Conservation (phyloP, 2,888 invertebrate genomes). For the Aproaerema taeniolella region DNA sequence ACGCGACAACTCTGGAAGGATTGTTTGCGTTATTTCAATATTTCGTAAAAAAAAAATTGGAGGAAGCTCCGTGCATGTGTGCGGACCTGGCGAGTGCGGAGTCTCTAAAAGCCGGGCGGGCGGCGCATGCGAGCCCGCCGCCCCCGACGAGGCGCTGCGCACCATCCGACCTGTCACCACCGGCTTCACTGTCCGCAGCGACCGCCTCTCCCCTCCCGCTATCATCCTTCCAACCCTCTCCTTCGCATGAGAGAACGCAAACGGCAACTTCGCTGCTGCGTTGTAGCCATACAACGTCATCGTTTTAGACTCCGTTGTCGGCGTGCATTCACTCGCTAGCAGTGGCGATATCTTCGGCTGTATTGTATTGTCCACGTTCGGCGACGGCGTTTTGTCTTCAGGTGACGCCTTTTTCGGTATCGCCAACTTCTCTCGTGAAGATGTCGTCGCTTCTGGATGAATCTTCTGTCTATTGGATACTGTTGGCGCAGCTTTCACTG, state of each 20-base stretch:
- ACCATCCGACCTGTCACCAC: constrained; percentile 66
- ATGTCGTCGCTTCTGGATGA: constrained; percentile 59
- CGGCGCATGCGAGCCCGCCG: constrained; percentile 59
- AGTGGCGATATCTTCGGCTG: constrained; percentile 69
- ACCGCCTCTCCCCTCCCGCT: constrained; percentile 40
- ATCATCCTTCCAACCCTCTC: too few relatives aligned
- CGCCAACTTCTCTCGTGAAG: constrained; percentile 51
- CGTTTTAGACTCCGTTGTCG: constrained; percentile 56
- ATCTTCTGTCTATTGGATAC: constrained; percentile 52
- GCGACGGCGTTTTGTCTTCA: constrained; percentile 60
- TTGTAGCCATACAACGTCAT: constrained; percentile 74
- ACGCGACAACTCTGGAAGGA: too few relatives aligned
- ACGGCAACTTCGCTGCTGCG: constrained; percentile 68
- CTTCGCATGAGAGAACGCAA: constrained; percentile 64
- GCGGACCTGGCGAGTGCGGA: constrained; percentile 61
- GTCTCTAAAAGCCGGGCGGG: constrained; percentile 52
- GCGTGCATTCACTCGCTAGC: constrained; percentile 53
- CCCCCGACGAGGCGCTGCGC: constrained; percentile 72
- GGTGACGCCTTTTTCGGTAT: constrained; percentile 51
- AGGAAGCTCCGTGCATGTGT: constrained; percentile 23
- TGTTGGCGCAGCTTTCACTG: constrained; percentile 30
- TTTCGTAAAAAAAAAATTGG: not conserved
- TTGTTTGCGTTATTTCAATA: too few relatives aligned
- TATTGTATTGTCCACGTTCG: constrained; percentile 43
- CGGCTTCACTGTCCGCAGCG: constrained; percentile 45